Evolutionary conservation across 2,113 vertebrate species (phyloP).

Genomic region (cat (Felis catus)): DNA sequence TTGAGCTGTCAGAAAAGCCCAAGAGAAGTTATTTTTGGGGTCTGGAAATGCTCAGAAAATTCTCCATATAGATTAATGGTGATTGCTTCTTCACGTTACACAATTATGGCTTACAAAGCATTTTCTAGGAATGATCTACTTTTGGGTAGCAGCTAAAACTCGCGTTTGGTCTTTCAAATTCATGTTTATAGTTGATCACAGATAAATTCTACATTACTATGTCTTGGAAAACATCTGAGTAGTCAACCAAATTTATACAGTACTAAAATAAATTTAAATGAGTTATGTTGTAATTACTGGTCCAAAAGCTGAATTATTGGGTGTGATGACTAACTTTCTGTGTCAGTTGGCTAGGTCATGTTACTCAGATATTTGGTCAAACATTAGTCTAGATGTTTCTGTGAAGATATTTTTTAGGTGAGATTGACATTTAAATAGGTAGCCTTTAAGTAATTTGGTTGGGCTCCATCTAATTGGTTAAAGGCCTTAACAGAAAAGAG

Average conservation of each 20-base stretch:
- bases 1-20: not conserved
- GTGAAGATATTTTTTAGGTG: not conserved
- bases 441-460: not conserved
- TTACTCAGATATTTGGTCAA: not conserved
- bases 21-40: not conserved
- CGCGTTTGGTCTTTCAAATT: not conserved
- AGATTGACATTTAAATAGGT: not conserved
- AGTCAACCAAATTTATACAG: not conserved
- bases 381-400: not conserved
- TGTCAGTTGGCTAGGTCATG: not conserved
- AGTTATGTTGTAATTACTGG: not conserved
- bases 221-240: not conserved
- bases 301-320: not conserved
- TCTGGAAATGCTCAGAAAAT: not conserved
- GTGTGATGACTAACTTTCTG: not conserved
- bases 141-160: not conserved
- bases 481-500: not conserved
- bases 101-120: not conserved
- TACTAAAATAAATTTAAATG: not conserved
- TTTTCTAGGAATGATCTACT: not conserved
- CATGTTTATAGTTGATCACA: not conserved
- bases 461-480: not conserved
- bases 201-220: not conserved
- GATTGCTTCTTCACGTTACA: not conserved
- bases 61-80: not conserved